These are phyloP conservation scores for Chrosomus eos DNA, from an alignment of 2,797 vertebrate genomes.

Conservation along the genomic window DNA sequence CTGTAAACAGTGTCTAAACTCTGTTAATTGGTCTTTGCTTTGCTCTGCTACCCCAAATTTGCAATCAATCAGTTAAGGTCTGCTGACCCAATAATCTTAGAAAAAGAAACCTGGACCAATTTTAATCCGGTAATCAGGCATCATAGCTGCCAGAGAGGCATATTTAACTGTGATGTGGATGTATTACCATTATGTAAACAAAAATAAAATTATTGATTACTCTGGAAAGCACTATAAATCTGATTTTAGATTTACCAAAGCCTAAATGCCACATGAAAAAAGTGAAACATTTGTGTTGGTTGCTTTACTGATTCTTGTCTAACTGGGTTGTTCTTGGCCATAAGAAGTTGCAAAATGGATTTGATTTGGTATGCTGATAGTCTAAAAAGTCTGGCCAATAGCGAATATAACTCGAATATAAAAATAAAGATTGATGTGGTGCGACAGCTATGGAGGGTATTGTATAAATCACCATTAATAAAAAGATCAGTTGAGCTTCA, in stretches of 20 bases:
- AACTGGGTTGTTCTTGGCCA: neutral
- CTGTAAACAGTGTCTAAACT: neutral
- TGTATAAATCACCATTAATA: slow-evolving; percentile 33
- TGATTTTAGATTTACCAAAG: neutral
- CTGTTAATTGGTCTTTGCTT: neutral
- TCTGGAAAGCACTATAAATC: neutral
- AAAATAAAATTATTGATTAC: neutral
- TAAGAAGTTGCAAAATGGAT: neutral
- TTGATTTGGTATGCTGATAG: neutral
- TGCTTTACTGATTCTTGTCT: neutral
- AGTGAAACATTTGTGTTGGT: neutral
- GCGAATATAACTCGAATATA: neutral
- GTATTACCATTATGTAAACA: neutral
- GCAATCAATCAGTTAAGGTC: neutral
- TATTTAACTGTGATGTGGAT: neutral
- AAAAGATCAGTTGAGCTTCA: slow-evolving; percentile 28
- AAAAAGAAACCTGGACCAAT: neutral
- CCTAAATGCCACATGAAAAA: neutral
- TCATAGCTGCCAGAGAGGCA: neutral
- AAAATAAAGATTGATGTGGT: neutral
- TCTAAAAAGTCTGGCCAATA: neutral
- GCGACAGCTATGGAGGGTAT: neutral
- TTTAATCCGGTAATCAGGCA: neutral
- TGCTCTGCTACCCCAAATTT: neutral
- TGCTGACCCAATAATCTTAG: neutral